phyloP scores from a whole-genome alignment of 1,140 invertebrate species.

The Thrips palmi region DNA sequence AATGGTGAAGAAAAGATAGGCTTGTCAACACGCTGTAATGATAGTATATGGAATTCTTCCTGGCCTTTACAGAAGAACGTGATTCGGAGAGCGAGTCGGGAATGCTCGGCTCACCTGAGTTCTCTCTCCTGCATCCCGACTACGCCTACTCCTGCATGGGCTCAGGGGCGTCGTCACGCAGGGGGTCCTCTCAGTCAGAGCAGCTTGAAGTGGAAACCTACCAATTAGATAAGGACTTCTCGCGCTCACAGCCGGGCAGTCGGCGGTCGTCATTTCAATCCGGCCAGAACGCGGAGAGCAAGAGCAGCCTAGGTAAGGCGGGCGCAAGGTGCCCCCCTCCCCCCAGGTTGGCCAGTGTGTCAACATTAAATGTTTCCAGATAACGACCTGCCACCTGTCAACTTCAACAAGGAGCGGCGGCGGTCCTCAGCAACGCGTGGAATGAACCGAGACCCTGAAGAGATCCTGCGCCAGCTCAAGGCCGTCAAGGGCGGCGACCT shows the following conservation, averaged over 20 bases:
- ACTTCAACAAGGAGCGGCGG: constrained; percentile 41
- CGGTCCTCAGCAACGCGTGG: constrained; percentile 54
- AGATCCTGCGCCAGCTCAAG: constrained; percentile 57
- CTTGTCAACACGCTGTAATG: no score
- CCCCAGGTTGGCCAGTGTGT: no score
- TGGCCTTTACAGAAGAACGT: constrained; percentile 32
- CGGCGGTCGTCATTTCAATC: constrained; percentile 61
- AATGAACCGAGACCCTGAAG: constrained; percentile 55
- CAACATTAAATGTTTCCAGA: no score
- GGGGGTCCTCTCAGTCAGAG: constrained; percentile 69
- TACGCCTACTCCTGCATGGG: constrained; percentile 51
- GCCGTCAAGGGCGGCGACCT: constrained; percentile 54
- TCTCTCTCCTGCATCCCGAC: constrained; percentile 63
- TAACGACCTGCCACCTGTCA: constrained; percentile 28
- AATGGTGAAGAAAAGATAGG: no score
- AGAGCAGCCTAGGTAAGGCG: constrained; percentile 13
- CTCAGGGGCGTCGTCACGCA: constrained; percentile 35
- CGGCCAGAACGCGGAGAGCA: constrained; percentile 14
- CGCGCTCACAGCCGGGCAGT: constrained; percentile 62
- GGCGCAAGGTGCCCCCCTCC: no score
- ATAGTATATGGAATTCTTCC: no score
- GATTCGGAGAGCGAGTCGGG: constrained; percentile 30
- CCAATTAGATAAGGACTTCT: constrained; percentile 67
- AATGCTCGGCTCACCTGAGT: constrained; percentile 11
- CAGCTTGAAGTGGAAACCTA: constrained; percentile 69